Base-by-base conservation (phyloP, 2,797 vertebrate genomes). In the Paguma larvata region DNA sequence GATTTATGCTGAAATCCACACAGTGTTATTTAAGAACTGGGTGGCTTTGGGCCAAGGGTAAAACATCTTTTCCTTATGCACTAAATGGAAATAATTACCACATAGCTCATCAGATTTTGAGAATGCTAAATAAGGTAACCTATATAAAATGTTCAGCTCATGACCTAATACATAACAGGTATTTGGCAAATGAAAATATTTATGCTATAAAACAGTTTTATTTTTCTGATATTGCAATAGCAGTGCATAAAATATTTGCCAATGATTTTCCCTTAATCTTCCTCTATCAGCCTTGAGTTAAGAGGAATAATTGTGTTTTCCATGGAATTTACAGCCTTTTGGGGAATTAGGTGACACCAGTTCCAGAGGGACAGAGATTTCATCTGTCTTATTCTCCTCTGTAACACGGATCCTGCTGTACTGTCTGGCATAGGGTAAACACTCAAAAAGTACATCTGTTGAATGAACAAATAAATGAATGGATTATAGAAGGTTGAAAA, bases 101-200 rank as follows among this genome's bases (percentile, higher is more conserved):
- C 27, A 34, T 87, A 68, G 67, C 2, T 92, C 53, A 88, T 63
- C 11, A 85, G 65, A 80, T 89, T 78, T 75, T 84, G 23, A 86
- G 3, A 41, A 62, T 38, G 32, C 38, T 89, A 75, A 88, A 32
- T 56, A 85, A 91, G 41, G 18, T 82, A 65, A 51, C 23, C 51
- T 72, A 51, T 48, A 34, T 59, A 80, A 89, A 88, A 89, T 73
- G 65, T 53, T 83, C 44, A 80, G 12, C 5, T 32, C 19, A 38
- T 44, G 23, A 68, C 27, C 23, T 41, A 94, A 91, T 67, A 41
- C 2, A 65, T 19, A 59, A 46, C 68, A 85, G 8, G 13, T 73
- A 15, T 73, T 93, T 62, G 63, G 78, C 82, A 92, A 93, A 93
- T 44, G 16, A 87, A 80, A 79, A 5, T 62, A 11, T 77, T 94